phyloP scores from a whole-genome alignment of 2,797 vertebrate genomes.

The Alcedo atthis region DNA sequence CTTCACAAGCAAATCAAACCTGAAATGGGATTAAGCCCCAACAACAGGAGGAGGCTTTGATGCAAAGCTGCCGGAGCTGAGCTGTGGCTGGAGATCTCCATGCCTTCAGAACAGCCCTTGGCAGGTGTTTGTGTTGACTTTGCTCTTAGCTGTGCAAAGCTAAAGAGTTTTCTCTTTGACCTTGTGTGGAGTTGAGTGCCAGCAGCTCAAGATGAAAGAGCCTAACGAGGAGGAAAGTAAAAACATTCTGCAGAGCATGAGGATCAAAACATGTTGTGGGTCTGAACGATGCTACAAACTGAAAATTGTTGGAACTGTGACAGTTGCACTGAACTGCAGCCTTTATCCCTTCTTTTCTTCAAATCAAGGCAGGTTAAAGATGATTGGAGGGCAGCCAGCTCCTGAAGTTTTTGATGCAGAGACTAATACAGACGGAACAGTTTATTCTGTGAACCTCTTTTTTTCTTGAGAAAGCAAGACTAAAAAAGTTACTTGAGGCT shows the following conservation, averaged over 20 bases:
- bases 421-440: background rate
- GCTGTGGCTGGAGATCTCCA: background rate
- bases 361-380: background rate
- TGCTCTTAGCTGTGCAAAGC: background rate
- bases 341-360: background rate
- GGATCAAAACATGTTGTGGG: background rate
- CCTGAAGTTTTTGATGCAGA: background rate
- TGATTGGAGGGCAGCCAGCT: background rate
- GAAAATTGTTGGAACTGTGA: background rate
- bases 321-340: background rate
- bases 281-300: background rate
- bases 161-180: background rate
- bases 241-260: background rate
- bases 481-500: background rate
- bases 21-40: background rate
- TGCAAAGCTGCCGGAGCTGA: background rate
- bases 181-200: background rate
- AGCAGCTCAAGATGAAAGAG: background rate
- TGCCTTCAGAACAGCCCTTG: background rate
- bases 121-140: constrained; percentile 30
- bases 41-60: background rate
- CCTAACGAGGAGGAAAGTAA: background rate
- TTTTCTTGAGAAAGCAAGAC: background rate
- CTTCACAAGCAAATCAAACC: background rate
- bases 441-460: background rate